A percentile compares a stretch with the other conserved stretches of the same genome.
Evolutionary conservation across 2,888 invertebrate genomes (phyloP).

Genomic region (Eucera pruinosa): DNA sequence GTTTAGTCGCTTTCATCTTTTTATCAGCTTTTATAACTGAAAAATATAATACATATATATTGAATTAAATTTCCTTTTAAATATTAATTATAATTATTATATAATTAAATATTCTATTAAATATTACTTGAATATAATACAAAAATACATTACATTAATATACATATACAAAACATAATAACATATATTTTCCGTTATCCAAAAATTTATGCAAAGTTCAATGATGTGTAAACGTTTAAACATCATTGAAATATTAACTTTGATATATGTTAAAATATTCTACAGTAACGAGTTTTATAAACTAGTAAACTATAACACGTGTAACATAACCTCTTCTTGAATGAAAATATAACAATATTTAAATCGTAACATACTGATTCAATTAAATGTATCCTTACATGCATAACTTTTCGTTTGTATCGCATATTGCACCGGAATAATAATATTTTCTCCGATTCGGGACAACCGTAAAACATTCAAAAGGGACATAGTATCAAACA

Average conservation of each 20-base stretch:
- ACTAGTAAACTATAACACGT: background rate
- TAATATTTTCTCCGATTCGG: conserved; percentile 21
- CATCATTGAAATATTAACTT: too few species aligned
- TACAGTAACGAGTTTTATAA: too few species aligned
- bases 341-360: background rate
- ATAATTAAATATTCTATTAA: too few species aligned
- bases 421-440: conserved; percentile 63
- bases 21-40: background rate
- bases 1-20: conserved; percentile 85
- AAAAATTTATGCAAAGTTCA: background rate
- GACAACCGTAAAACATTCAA: conserved; percentile 35
- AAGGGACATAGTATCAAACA: conserved; percentile 30
- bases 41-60: background rate
- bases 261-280: too few species aligned
- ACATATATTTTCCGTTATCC: background rate
- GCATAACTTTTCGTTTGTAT: conserved; percentile 65
- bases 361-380: background rate
- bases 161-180: too few species aligned
- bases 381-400: conserved; percentile 57
- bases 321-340: conserved; percentile 37
- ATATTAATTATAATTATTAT: too few species aligned
- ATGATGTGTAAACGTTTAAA: background rate
- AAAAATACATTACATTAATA: too few species aligned
- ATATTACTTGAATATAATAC: too few species aligned
- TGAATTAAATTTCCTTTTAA: background rate